Evolutionary conservation across 2,113 vertebrate genomes (phyloP).

Genomic region (Poecilia latipinna): DNA sequence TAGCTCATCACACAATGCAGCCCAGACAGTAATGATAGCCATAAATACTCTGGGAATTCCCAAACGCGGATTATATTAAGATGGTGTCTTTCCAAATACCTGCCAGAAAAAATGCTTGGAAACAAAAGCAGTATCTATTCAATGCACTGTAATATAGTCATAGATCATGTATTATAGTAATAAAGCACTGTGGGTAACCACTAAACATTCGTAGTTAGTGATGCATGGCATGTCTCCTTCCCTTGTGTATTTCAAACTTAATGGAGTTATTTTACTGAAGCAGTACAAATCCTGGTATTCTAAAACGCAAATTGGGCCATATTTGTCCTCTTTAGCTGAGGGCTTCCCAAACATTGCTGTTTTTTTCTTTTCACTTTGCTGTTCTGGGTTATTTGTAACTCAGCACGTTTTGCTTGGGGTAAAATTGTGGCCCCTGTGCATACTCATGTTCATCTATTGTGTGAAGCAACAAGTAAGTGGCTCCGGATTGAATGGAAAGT

Average conservation of each 20-base stretch:
- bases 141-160: conserved; percentile 41
- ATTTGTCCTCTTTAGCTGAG: conserved; percentile 48
- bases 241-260: conserved; percentile 20
- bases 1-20: conserved; percentile 64
- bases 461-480: conserved; percentile 80
- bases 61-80: conserved; percentile 67
- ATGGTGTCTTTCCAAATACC: conserved; percentile 66
- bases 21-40: conserved; percentile 70
- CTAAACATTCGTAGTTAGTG: conserved; percentile 51
- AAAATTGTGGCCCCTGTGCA: conserved; percentile 68
- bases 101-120: conserved; percentile 35
- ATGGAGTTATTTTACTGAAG: conserved; percentile 29
- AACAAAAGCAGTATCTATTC: conserved; percentile 36
- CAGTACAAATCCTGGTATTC: conserved; percentile 13
- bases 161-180: conserved; percentile 34
- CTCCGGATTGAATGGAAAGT: conserved; percentile 79
- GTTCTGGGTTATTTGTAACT: conserved; percentile 77
- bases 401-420: conserved; percentile 78
- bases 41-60: conserved; percentile 71
- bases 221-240: conserved; percentile 12
- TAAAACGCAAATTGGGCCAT: background rate
- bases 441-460: conserved; percentile 81
- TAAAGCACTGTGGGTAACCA: conserved; percentile 19
- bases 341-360: conserved; percentile 20
- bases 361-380: conserved; percentile 66